Base-by-base conservation (phyloP, 2,113 vertebrate genomes). In the Mungos mungo region DNA sequence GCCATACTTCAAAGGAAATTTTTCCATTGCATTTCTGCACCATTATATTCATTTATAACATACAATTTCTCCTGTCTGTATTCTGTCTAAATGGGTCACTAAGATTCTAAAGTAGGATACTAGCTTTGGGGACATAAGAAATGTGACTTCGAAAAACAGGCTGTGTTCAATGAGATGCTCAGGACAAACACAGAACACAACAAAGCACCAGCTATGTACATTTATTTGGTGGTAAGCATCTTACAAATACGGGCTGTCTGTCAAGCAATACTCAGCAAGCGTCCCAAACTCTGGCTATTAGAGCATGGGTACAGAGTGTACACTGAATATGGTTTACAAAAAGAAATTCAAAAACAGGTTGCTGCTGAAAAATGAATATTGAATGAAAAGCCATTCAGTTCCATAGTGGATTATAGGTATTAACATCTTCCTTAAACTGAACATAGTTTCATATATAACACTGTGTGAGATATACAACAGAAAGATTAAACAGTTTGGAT, bases 171-270 rank as follows among this genome's bases (percentile, higher is more conserved):
- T 71, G n/a, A 35, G 31, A 74, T 81, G 96, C 79, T 95, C 96
- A 94, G 85, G 76, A 98, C 88, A 97, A 90, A 95, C 89, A 97
- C 91, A 95, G 65, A 97, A 96, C 87, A 97, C 93, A 93, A 97
- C 69, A 95, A 95, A 94, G 88, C 90, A 91, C 76, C 81, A 57
- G 92, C 90, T 95, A 79, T 90, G 72, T 90, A 97, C 77, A 95
- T 98, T 98, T 98, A 98, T 98, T 98, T 98, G 96, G 96, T 82
- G 45, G 93, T 89, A 95, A 97, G 90, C 94, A 91, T 96, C 88
- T 97, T 97, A 98, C 97, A 98, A 47, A 76, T 90, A 92, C 1
- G 80, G 74, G 79, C 94, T 91, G 3, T 69, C 89, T 97, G 92
- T 95, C 63, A 69, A 88, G 93, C 88, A 89, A 3, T 71, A 63